These are phyloP conservation scores for Numenius arquata DNA, from an alignment of 2,113 vertebrate species.

Conservation along the genomic window DNA sequence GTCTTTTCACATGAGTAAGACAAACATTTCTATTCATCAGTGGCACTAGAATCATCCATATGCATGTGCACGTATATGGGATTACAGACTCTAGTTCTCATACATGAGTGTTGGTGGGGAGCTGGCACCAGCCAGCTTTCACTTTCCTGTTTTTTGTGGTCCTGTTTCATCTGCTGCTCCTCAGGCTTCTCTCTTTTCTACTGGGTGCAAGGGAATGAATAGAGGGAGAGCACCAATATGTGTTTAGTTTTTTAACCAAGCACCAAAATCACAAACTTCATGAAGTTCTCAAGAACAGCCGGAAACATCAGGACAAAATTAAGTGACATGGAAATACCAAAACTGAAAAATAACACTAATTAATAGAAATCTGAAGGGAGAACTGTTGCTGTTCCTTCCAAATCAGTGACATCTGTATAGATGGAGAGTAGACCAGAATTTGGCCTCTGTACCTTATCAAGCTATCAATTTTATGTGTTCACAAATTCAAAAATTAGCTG, in stretches of 20 bases:
- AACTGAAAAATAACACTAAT: not conserved
- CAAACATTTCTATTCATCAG: constrained; percentile 64
- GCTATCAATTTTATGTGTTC: not conserved
- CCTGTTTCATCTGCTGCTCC: constrained; percentile 46
- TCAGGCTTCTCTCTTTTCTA: constrained; percentile 14
- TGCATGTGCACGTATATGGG: constrained; percentile 58
- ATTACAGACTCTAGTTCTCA: constrained; percentile 57
- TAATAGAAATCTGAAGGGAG: not conserved
- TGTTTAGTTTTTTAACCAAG: not conserved
- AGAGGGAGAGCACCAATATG: not conserved
- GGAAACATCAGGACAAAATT: not conserved
- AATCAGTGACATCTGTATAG: not conserved
- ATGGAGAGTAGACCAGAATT: not conserved
- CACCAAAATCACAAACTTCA: not conserved
- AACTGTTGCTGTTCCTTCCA: not conserved
- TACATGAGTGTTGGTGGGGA: not conserved
- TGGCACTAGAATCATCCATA: constrained; percentile 47
- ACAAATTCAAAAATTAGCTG: not conserved
- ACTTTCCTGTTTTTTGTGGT: constrained; percentile 19
- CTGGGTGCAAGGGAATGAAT: not conserved
- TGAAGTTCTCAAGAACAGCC: constrained; percentile 1
- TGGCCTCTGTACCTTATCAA: not conserved
- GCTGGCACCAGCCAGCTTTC: not conserved
- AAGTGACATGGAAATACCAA: not conserved
- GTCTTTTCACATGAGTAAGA: constrained; percentile 42